Conservation (phyloP, 2,888 invertebrate species). For the Philonicus albiceps region DNA sequence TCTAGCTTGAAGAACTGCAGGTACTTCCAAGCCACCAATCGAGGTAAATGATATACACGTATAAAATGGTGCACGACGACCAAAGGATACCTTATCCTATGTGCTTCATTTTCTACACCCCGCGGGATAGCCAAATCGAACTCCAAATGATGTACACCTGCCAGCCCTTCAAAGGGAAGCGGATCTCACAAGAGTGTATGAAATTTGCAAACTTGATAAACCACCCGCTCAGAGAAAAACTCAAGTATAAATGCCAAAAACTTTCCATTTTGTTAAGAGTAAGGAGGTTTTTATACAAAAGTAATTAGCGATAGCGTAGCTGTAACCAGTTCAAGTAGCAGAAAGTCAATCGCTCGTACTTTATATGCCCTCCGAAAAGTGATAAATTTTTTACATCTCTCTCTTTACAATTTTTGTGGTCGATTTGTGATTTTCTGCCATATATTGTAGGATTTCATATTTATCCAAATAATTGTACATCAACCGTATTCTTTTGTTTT, state of each 20-base stretch:
- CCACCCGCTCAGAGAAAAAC: slow-evolving; percentile 83
- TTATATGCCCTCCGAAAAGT: background rate
- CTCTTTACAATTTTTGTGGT: background rate
- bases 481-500: background rate
- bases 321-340: background rate
- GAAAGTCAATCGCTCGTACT: background rate
- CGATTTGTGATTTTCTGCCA: background rate
- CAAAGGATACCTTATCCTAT: slow-evolving; percentile 90
- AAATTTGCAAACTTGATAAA: slow-evolving; percentile 89
- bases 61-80: slow-evolving; percentile 84
- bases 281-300: slow-evolving; percentile 9
- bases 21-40: slow-evolving; percentile 89
- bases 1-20: slow-evolving; percentile 83
- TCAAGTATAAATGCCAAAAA: slow-evolving; percentile 59
- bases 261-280: background rate
- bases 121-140: slow-evolving; percentile 81
- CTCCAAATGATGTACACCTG: slow-evolving; percentile 94
- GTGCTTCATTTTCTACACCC: slow-evolving; percentile 92
- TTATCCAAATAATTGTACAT: background rate
- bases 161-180: slow-evolving; percentile 82
- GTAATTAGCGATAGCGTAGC: background rate
- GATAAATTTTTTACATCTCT: background rate
- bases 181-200: slow-evolving; percentile 83
- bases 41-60: slow-evolving; percentile 85
- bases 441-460: background rate